A percentile compares a stretch with the other conserved stretches of the same genome.
These are phyloP conservation scores for Atrichornis clamosus DNA, from an alignment of 2,113 vertebrate genomes.

Conservation along the genomic window DNA sequence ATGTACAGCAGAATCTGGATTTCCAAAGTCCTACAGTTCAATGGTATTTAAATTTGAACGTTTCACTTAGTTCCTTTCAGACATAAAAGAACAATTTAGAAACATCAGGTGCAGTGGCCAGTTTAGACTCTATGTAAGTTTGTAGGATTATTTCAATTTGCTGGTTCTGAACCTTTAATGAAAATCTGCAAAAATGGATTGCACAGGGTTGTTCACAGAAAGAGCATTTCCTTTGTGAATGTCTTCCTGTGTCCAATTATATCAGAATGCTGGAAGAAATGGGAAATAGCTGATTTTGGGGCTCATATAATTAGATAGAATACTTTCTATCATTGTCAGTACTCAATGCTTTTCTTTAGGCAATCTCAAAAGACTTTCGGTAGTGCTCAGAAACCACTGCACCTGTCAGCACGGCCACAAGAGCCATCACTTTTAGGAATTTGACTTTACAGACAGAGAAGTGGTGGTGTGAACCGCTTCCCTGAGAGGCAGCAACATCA, in stretches of 20 bases:
- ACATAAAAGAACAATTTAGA: neutral
- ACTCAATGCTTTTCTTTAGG: neutral
- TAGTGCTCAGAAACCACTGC: neutral
- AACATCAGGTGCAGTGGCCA: neutral
- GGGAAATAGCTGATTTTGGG: neutral
- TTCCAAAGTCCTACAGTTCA: neutral
- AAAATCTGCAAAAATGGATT: neutral
- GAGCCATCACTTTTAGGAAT: neutral
- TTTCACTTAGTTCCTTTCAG: neutral
- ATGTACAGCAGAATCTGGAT: neutral
- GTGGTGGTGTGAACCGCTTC: fast-evolving
- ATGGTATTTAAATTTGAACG: neutral
- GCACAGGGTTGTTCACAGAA: neutral
- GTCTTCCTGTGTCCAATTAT: constrained; percentile 12
- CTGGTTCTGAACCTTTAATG: neutral
- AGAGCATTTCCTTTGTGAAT: neutral
- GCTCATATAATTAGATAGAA: neutral
- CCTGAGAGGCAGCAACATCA: neutral
- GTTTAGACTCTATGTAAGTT: neutral
- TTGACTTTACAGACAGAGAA: neutral
- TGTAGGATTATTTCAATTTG: neutral
- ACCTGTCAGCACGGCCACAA: neutral
- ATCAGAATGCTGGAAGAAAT: neutral
- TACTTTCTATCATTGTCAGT: neutral
- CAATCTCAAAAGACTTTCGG: neutral